Conservation (phyloP, 2,888 invertebrate genomes). For the Lepidocyrtoides sp. region DNA sequence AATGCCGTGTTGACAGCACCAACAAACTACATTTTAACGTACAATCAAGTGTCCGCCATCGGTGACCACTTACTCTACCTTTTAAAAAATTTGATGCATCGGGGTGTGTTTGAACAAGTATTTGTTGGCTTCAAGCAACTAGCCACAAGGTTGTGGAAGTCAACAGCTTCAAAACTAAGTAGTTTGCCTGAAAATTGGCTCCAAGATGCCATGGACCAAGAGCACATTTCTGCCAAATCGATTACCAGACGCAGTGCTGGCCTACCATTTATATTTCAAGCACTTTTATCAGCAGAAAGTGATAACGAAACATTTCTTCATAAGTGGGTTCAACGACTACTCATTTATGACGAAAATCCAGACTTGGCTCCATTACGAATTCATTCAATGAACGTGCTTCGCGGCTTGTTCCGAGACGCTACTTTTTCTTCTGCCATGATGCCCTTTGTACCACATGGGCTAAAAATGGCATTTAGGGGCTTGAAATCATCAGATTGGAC, state of each 20-base stretch:
- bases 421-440: slow-evolving; percentile 91
- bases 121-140: slow-evolving; percentile 95
- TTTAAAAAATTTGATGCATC: slow-evolving; percentile 91
- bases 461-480: slow-evolving; percentile 91
- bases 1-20: background rate
- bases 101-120: slow-evolving; percentile 99
- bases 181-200: slow-evolving; percentile 90
- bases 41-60: slow-evolving; percentile 88
- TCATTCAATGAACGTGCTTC: slow-evolving; percentile 95
- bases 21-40: slow-evolving; percentile 87
- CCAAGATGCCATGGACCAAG: slow-evolving; percentile 83
- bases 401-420: slow-evolving; percentile 93
- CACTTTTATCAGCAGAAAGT: slow-evolving; percentile 80
- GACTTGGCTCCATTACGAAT: slow-evolving; percentile 87
- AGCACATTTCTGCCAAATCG: slow-evolving; percentile 88
- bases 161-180: slow-evolving; percentile 87
- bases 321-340: slow-evolving; percentile 81
- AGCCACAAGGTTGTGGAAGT: slow-evolving; percentile 90
- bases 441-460: slow-evolving; percentile 90
- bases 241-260: slow-evolving; percentile 97
- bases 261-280: slow-evolving; percentile 95
- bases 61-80: slow-evolving; percentile 91
- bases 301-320: slow-evolving; percentile 78
- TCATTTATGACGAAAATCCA: slow-evolving; percentile 85
- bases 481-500: slow-evolving; percentile 93